Evolutionary conservation across 2,888 invertebrate genomes (phyloP), one percentile per base, ranked within the genome.

Genomic region (Oegoconia quadripuncta): DNA sequence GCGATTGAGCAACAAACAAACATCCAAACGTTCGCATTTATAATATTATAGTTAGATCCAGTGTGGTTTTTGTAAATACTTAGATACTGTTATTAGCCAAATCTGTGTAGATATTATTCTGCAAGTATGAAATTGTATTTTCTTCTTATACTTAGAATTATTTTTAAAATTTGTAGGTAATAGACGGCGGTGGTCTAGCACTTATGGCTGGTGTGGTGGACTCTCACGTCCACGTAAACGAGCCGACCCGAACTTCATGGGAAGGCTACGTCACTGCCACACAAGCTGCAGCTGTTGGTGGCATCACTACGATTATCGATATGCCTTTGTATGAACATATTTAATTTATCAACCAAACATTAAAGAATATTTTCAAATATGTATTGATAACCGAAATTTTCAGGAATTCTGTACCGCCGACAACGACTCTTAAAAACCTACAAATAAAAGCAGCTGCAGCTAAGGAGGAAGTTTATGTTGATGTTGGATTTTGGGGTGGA

Each of bases 401-500:
- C 53, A 93, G 93, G 37, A 93, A 93, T 61, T 91, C 92, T 1
- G 90, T 91, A 44, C 93, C 93, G n/a, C 90, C 93, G 5, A 93
- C 93, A 1, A 92, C 91, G 1, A 89, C 88, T 0, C 59, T 91
- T 8, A 74, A 88, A 25, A 91, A 90, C 59, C 78, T 93, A 14
- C 82, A 87, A 59, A 66, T 71, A 2, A 93, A 93, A 73, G 80
- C 89, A 7, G 57, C 73, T 6, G 87, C 87, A 3, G 92, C 93
- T 0, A 73, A 75, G 35, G 90, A 89, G 33, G 89, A 90, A 53
- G 76, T 90, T 25, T 91, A 86, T 50, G 90, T 93, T 0, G 93
- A 93, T 62, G 90, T 93, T 20, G 93, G 90, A 9, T 93, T 93
- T 74, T 93, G 93, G 93, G 93, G 93, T 27, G 93, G 93, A 9